Evolutionary conservation across 2,797 vertebrate species (phyloP), one percentile per base, ranked within the genome.

Genomic region (Spatula clypeata): DNA sequence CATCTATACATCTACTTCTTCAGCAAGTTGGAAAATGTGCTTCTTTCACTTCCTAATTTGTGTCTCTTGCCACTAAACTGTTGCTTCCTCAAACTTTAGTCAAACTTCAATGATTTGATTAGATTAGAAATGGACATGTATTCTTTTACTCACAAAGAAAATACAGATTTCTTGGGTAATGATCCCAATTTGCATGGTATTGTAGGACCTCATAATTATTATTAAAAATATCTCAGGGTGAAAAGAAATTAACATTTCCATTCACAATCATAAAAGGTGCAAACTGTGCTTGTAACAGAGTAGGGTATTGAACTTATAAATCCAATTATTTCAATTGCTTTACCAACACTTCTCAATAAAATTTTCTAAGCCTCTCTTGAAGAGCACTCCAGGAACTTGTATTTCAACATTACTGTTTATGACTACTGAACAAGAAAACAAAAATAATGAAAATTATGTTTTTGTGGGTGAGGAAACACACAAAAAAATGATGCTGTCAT

Each of bases 181-280:
- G 0, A 1, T 40, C 11, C 3, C 5, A 31, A 0, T 20, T 71
- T 67, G 2, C 15, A 34, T 6, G 40, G 2, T 26, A 1, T 24
- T 61, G 42, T 29, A 38, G 24, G 16, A 27, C 1, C 1, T 53
- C 11, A 24, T 69, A 4, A 34, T 42, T 85, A 31, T 66, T 44
- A 34, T 42, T 45, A 4, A 36, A 42, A 85, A 66, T 38, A 1
- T 0, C 1, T 4, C 58, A 51, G 14, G 21, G 34, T n/a, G 34
- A 24, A 49, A 76, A 49, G 36, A 29, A 53, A 51, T n/a, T 40
- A 64, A 29, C 38, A 42, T 53, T 24, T 36, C 47, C 7, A 27
- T 64, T 53, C 42, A 6, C 31, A 51, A 13, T 26, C 38, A 17
- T n/a, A 20, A 9, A 26, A 69, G 53, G 15, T 16, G 20, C 23